Evolutionary conservation across 2,113 vertebrate genomes (phyloP).

Genomic region (Oreocharis arfaki): DNA sequence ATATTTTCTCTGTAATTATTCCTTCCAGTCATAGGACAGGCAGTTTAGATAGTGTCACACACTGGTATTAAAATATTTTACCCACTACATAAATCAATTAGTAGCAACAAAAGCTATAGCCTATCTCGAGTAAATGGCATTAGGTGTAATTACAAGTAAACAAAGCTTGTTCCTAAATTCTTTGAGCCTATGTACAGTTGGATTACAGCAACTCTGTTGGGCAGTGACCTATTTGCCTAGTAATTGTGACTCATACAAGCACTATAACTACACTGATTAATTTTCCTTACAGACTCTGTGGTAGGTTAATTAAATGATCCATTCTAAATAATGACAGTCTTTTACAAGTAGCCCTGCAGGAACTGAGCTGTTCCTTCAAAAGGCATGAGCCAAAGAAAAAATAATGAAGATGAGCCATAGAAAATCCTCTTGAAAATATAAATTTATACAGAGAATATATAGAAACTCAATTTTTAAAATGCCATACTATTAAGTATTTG

Average conservation of each 20-base stretch:
- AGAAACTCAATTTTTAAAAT: neutral
- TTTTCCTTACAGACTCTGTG: slow-evolving; percentile 63
- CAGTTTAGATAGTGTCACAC: slow-evolving; percentile 28
- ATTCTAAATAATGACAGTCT: slow-evolving; percentile 63
- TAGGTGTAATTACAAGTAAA: slow-evolving; percentile 62
- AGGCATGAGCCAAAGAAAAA: slow-evolving; percentile 30
- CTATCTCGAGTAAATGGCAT: slow-evolving; percentile 32
- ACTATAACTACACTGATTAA: slow-evolving; percentile 71
- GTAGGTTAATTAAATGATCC: slow-evolving; percentile 73
- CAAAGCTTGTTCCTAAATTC: slow-evolving; percentile 60
- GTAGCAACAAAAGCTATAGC: neutral
- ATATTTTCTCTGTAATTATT: slow-evolving; percentile 31
- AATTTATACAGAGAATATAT: neutral
- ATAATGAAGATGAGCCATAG: slow-evolving; percentile 32
- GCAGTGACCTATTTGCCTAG: slow-evolving; percentile 60
- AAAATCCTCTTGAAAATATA: neutral
- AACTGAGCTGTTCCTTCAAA: slow-evolving; percentile 44
- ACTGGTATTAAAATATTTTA: slow-evolving; percentile 35
- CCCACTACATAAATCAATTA: slow-evolving; percentile 61
- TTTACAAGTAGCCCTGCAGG: slow-evolving; percentile 58
- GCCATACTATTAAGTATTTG: neutral
- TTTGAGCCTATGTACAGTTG: slow-evolving; percentile 27
- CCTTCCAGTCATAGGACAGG: slow-evolving; percentile 10
- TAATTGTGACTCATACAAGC: slow-evolving; percentile 65
- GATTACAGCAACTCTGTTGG: slow-evolving; percentile 55